A percentile compares a stretch with the other conserved stretches of the same genome.
phyloP scores from a whole-genome alignment of 2,888 invertebrate genomes.

The Tenthredo amoena region DNA sequence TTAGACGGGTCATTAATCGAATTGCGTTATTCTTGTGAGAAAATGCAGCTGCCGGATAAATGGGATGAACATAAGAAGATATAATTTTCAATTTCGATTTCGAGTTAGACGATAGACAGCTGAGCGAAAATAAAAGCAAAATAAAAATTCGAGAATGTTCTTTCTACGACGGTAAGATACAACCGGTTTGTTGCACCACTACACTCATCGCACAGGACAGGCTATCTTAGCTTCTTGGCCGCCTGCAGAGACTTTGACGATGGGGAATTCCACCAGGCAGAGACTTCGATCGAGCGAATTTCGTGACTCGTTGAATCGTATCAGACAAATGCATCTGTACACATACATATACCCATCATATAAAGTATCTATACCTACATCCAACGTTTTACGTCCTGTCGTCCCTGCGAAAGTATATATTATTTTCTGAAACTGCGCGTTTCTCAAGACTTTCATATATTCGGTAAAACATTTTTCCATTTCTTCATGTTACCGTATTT shows the following conservation, averaged over 20 bases:
- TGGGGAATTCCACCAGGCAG: not conserved
- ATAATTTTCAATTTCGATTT: not conserved
- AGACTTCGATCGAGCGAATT: conserved; percentile 44
- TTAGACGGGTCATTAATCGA: not conserved
- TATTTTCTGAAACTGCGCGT: not conserved
- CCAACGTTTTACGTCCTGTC: not conserved
- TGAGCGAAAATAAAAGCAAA: not conserved
- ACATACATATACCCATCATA: conserved; percentile 9
- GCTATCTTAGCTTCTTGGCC: conserved; percentile 26
- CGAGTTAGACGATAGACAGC: conserved; percentile 14
- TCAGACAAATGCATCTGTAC: conserved; percentile 36
- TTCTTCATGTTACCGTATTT: not conserved
- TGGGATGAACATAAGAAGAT: not conserved
- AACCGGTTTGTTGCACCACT: conserved; percentile 39
- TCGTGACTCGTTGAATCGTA: conserved; percentile 47
- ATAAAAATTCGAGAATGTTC: not conserved
- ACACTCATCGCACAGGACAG: conserved; percentile 10
- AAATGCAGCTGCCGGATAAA: not conserved
- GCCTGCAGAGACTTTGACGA: conserved; percentile 34
- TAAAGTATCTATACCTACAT: not conserved
- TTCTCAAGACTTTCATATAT: not conserved
- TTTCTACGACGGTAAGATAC: not conserved
- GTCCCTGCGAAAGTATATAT: not conserved
- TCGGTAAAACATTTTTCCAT: not conserved
- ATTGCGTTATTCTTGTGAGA: not conserved